Evolutionary conservation across 2,888 invertebrate genomes (phyloP), one percentile per base, ranked within the genome.

Genomic region (Scrobipalpa costella): DNA sequence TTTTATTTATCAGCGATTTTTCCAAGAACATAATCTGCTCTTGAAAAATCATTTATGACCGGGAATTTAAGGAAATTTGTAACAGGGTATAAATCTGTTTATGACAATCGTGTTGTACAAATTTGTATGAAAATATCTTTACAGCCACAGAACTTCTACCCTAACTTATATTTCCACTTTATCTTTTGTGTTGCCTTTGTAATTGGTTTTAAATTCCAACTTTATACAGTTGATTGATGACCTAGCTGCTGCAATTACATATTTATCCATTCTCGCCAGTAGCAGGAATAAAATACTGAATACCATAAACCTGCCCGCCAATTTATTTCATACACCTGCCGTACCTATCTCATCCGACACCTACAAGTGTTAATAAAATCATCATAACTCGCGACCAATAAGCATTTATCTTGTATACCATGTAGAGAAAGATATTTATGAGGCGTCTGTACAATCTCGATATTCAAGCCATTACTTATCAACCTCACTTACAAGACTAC

Each of bases 1-100:
- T 21, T 21, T 21, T 7, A 52, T 52, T 52, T 52, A 52, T 52
- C 67, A 66, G 60, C 65, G 62, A 63, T 71, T 17, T 33, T 50
- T 19, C n/a, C 13, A 44, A 58, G 7, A 19, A 11, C 40, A 17
- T 21, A 34, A 5, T 21, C 21, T 19, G 21, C 11, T 34, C n/a
- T n/a, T n/a, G n/a, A n/a, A n/a, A n/a, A n/a, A n/a, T n/a, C n/a
- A n/a, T n/a, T n/a, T n/a, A n/a, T n/a, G n/a, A n/a, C n/a, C n/a
- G n/a, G n/a, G n/a, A n/a, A n/a, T n/a, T n/a, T n/a, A 47, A 47
- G 2, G 27, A 27, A 27, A 27, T 27, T 27, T 27, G 27, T 27
- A 27, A 27, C 5, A 27, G 27, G 27, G 5, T 27, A 27, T 3
- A 27, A 27, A 5, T 27, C 27, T 27, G 27, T 27, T 27, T 27